phyloP scores from a whole-genome alignment of 2,797 vertebrate genomes.

The Malacoraja senta region DNA sequence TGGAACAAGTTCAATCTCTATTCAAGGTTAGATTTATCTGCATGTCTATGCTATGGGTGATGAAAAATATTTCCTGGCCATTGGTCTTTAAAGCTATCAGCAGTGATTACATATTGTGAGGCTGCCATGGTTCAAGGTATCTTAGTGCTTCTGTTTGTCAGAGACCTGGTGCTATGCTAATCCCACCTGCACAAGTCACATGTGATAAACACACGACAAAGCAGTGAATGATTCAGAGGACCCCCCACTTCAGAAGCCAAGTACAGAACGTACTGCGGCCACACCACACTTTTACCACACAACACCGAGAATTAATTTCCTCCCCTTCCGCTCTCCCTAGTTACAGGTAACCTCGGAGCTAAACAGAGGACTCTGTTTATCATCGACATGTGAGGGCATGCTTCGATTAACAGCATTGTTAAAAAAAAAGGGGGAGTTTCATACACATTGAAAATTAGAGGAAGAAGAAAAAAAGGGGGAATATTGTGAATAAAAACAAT shows the following conservation, averaged over 20 bases:
- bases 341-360: background rate
- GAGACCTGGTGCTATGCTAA: background rate
- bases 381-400: background rate
- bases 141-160: too few species aligned
- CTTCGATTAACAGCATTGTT: background rate
- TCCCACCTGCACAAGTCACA: background rate
- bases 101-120: background rate
- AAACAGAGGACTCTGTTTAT: background rate
- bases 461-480: background rate
- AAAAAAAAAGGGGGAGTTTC: background rate
- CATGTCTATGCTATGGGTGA: background rate
- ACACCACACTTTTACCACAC: too few species aligned
- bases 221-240: too few species aligned
- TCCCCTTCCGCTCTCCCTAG: background rate
- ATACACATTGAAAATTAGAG: background rate
- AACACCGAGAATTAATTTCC: too few species aligned
- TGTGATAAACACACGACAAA: too few species aligned
- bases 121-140: background rate
- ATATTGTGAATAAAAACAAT: slow-evolving; percentile 16
- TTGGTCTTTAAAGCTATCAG: background rate
- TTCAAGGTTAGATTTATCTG: background rate
- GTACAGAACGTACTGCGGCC: too few species aligned
- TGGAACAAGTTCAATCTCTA: background rate
- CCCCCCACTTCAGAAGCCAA: too few species aligned
- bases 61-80: background rate